Evolutionary conservation across 2,113 vertebrate genomes (phyloP).

Genomic region (Ophiodon elongatus): DNA sequence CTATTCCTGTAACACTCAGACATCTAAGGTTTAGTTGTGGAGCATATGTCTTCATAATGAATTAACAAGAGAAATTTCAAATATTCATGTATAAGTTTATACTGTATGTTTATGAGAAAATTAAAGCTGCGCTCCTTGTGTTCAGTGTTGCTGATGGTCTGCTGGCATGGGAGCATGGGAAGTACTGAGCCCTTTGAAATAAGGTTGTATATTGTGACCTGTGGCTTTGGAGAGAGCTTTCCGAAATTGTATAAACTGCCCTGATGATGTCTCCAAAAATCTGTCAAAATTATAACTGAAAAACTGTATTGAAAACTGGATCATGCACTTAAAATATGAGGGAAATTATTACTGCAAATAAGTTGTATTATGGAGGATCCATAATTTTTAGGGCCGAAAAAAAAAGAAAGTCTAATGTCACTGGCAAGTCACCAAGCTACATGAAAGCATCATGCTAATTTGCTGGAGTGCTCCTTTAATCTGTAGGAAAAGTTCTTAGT

Average conservation of each 20-base stretch:
- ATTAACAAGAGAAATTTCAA: neutral
- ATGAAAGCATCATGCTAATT: too few relatives aligned
- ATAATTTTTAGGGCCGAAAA: neutral
- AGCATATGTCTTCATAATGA: neutral
- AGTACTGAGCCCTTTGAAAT: neutral
- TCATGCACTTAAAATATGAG: neutral
- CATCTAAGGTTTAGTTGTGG: neutral
- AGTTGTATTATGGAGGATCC: neutral
- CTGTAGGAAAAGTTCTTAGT: too few relatives aligned
- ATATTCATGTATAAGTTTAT: neutral
- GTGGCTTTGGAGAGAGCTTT: neutral
- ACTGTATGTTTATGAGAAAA: neutral
- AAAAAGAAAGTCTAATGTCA: too few relatives aligned
- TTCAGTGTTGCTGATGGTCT: neutral
- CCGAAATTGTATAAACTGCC: too few relatives aligned
- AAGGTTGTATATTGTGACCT: neutral
- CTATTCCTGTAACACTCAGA: constrained; percentile 22
- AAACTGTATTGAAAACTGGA: neutral
- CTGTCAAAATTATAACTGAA: neutral
- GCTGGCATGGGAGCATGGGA: too few relatives aligned
- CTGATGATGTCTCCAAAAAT: neutral
- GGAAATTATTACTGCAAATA: neutral
- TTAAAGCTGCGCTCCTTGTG: neutral
- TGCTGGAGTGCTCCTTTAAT: too few relatives aligned
- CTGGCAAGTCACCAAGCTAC: too few relatives aligned